A percentile compares a stretch with the other conserved stretches of the same genome.
Conservation (phyloP, 2,888 invertebrate genomes). For the Alsophila aescularia region DNA sequence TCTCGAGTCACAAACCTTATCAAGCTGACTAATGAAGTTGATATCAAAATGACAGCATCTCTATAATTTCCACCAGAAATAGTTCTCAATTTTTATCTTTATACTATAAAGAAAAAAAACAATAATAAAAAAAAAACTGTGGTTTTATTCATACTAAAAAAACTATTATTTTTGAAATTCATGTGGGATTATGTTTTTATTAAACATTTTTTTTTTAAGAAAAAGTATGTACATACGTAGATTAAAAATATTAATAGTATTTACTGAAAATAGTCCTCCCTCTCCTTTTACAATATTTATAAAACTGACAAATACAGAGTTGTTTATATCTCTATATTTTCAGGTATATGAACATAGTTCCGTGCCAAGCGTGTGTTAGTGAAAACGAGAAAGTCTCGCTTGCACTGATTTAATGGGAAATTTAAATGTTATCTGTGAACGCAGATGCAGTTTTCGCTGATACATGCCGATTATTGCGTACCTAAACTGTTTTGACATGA, state of each 20-base stretch:
- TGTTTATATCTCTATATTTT: constrained; percentile 21
- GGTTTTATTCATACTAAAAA: too few species aligned
- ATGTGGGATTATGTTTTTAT: too few species aligned
- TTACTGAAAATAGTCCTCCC: constrained; percentile 4
- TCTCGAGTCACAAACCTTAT: too few species aligned
- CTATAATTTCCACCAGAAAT: too few species aligned
- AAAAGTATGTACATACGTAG: too few species aligned
- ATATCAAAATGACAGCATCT: too few species aligned
- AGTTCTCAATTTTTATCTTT: too few species aligned
- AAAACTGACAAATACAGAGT: constrained; percentile 19
- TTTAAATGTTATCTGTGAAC: constrained; percentile 42
- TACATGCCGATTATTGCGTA: constrained; percentile 37
- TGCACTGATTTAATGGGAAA: constrained; percentile 44
- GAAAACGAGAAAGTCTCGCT: constrained; percentile 49
- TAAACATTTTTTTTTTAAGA: too few species aligned
- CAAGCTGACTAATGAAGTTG: too few species aligned
- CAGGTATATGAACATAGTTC: constrained; percentile 35
- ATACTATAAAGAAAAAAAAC: too few species aligned
- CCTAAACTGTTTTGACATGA: constrained; percentile 23
- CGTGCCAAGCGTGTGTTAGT: constrained; percentile 43
- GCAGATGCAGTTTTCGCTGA: constrained; percentile 44
- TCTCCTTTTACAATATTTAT: constrained; percentile 23
- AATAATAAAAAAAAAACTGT: too few species aligned
- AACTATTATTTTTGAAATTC: too few species aligned
- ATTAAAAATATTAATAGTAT: neutral